phyloP scores from a whole-genome alignment of 2,113 vertebrate species.

The Conger conger region DNA sequence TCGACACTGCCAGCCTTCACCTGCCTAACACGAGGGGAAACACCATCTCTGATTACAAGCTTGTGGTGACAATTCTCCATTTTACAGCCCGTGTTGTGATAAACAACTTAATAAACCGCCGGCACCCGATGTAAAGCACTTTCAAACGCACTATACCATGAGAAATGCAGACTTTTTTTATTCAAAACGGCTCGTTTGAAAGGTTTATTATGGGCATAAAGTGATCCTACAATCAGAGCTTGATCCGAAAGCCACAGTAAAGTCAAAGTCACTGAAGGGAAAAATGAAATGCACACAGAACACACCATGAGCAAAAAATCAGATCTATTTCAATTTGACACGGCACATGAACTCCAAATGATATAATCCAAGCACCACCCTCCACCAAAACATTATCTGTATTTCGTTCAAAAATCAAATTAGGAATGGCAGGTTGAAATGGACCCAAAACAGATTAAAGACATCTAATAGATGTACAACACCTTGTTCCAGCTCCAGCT shows the following conservation, averaged over 20 bases:
- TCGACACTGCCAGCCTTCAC: slow-evolving; percentile 34
- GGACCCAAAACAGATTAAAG: slow-evolving; percentile 29
- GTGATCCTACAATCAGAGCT: slow-evolving; percentile 34
- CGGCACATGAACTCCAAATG: slow-evolving; percentile 41
- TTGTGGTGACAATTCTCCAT: background rate
- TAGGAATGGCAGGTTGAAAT: slow-evolving; percentile 24
- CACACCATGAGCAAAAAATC: slow-evolving; percentile 41
- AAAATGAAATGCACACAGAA: slow-evolving; percentile 42
- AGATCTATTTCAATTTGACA: slow-evolving; percentile 45
- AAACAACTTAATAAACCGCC: slow-evolving; percentile 35
- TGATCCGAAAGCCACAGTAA: slow-evolving; percentile 36
- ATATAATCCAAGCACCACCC: slow-evolving; percentile 34
- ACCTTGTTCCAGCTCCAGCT: slow-evolving; percentile 5
- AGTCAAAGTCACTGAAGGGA: slow-evolving; percentile 35
- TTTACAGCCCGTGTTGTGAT: slow-evolving; percentile 30
- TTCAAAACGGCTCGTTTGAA: slow-evolving; percentile 39
- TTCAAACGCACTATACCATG: slow-evolving; percentile 24
- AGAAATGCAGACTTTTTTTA: slow-evolving; percentile 20
- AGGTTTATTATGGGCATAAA: slow-evolving; percentile 48
- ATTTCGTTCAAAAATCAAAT: slow-evolving; percentile 40
- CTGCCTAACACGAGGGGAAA: slow-evolving; percentile 24
- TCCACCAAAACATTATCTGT: slow-evolving; percentile 30
- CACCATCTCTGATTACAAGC: background rate
- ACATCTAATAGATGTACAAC: slow-evolving; percentile 4
- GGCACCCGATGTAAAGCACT: slow-evolving; percentile 27